Percentiles rank a stretch among this genome's conserved stretches.
phyloP scores from a whole-genome alignment of 2,797 vertebrate genomes.

The Garrulus glandarius region DNA sequence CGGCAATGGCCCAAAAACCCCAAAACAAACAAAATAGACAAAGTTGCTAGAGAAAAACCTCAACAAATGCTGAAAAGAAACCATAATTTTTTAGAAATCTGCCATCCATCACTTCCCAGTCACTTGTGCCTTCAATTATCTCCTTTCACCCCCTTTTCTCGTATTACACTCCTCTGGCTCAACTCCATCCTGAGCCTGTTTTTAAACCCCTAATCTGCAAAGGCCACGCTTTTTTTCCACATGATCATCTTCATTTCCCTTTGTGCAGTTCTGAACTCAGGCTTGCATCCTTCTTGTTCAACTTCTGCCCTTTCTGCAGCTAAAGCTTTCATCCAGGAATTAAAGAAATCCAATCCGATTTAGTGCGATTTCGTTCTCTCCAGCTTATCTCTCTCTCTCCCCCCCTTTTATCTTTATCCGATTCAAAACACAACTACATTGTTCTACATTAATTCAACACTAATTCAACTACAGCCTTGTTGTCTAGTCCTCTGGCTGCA shows the following conservation, averaged over 20 bases:
- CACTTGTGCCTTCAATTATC: background rate
- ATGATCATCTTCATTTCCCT: background rate
- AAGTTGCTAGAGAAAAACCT: background rate
- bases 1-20: background rate
- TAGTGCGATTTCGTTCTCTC: background rate
- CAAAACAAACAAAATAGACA: background rate
- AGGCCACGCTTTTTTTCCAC: background rate
- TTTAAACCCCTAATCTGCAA: background rate
- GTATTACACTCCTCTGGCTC: background rate
- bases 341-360: constrained; percentile 29
- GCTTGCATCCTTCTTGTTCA: background rate
- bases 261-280: background rate
- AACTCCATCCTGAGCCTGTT: background rate
- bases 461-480: background rate
- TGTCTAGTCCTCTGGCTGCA: background rate
- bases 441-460: background rate
- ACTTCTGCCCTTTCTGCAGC: constrained; percentile 10
- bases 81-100: background rate
- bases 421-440: constrained; percentile 1
- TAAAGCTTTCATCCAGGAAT: constrained; percentile 56
- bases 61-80: background rate
- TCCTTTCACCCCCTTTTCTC: background rate
- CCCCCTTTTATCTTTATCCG: background rate
- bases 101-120: background rate
- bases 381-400: background rate